A percentile compares a stretch with the other conserved stretches of the same genome.
phyloP scores from a whole-genome alignment of 1,140 invertebrate species.

The Babylonia areolata region DNA sequence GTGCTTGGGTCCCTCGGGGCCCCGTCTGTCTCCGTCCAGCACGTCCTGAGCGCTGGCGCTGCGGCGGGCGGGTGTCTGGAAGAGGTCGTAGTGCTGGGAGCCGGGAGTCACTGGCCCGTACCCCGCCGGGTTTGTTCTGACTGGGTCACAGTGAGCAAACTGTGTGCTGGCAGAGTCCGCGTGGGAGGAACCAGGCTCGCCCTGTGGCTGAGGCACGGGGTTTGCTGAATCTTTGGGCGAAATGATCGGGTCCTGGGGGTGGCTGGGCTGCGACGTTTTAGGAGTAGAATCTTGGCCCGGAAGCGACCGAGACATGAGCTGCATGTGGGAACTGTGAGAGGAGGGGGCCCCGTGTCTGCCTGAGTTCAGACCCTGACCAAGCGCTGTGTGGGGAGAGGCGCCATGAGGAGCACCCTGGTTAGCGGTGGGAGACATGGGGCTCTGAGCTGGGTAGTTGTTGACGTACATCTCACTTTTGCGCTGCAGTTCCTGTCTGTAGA shows the following conservation, averaged over 20 bases:
- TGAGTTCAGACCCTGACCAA: neutral
- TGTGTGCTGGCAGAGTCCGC: neutral
- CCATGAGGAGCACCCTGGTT: neutral
- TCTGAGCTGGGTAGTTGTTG: neutral
- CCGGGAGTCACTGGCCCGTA: neutral
- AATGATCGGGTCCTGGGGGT: neutral
- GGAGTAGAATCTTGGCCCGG: neutral
- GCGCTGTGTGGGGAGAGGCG: neutral
- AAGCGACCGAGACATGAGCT: neutral
- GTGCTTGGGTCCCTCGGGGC: neutral
- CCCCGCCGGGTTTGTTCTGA: neutral
- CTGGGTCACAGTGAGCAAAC: neutral
- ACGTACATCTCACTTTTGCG: conserved; percentile 53
- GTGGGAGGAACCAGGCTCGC: neutral
- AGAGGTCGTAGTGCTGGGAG: conserved; percentile 5
- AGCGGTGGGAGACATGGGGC: neutral
- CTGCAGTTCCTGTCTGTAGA: conserved; percentile 50
- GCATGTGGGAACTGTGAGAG: neutral
- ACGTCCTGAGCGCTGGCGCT: conserved; percentile 44
- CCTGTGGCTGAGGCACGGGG: neutral
- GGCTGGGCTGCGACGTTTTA: neutral
- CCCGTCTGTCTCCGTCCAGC: conserved; percentile 15
- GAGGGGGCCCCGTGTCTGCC: too few relatives aligned
- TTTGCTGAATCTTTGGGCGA: neutral
- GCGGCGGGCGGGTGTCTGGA: conserved; percentile 18